Conservation (phyloP, 2,888 invertebrate species). For the Imbricaverruca yamaguchii region DNA sequence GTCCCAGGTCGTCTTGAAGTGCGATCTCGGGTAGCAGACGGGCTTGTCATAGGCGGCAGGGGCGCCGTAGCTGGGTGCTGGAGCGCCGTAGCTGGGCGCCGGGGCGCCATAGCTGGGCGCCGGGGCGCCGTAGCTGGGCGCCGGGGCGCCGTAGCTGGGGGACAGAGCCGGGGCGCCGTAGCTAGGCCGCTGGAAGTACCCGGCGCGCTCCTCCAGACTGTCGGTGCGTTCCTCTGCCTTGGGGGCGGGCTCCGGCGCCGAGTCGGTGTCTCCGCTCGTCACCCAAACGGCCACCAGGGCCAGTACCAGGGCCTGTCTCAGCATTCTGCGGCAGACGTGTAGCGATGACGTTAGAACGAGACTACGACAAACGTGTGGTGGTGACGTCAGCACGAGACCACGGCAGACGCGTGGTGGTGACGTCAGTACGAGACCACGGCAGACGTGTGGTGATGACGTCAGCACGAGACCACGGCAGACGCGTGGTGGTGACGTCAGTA, state of each 20-base stretch:
- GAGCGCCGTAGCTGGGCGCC: slow-evolving; percentile 1
- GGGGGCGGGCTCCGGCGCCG: neutral
- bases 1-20: slow-evolving; percentile 10
- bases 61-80: neutral
- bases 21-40: neutral
- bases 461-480: too few relatives aligned
- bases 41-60: neutral
- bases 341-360: too few relatives aligned
- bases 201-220: neutral
- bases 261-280: neutral
- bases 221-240: neutral
- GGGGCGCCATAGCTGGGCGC: slow-evolving; percentile 5
- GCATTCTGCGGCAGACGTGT: neutral
- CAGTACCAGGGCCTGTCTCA: neutral
- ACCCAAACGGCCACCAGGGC: neutral
- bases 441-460: too few relatives aligned
- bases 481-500: too few relatives aligned
- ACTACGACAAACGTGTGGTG: too few relatives aligned
- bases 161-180: neutral
- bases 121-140: neutral
- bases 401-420: too few relatives aligned
- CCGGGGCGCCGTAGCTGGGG: neutral
- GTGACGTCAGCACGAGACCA: too few relatives aligned
- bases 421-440: too few relatives aligned
- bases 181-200: neutral